A percentile compares a stretch with the other conserved stretches of the same genome.
Conservation (phyloP, 2,113 vertebrate genomes). For the Aplodontia rufa region DNA sequence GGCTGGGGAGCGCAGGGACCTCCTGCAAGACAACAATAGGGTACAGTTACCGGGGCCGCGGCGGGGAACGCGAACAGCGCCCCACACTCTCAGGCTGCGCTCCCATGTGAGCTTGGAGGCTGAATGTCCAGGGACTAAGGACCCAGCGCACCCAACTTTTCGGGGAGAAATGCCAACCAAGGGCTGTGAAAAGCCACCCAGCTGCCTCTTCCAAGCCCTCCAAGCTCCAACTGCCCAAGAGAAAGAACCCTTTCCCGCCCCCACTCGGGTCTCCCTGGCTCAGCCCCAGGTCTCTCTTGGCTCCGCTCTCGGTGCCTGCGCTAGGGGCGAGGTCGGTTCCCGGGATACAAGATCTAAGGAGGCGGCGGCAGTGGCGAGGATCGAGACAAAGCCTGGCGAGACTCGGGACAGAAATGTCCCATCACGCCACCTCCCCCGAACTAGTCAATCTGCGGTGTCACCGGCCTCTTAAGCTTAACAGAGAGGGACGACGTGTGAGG, state of each 20-base stretch:
- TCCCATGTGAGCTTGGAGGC: conserved; percentile 27
- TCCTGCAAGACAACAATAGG: conserved; percentile 64
- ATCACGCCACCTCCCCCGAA: neutral
- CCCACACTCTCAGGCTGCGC: neutral
- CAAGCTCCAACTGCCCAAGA: neutral
- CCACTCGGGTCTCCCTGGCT: neutral
- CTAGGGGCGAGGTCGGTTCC: neutral
- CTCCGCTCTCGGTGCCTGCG: neutral
- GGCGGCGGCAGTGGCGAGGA: neutral
- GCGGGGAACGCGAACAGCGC: neutral
- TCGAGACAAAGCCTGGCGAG: conserved; percentile 47
- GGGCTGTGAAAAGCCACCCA: neutral
- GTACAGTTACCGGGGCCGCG: conserved; percentile 17
- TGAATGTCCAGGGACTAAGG: neutral
- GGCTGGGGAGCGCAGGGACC: neutral
- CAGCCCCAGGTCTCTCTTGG: neutral
- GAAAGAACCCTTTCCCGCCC: neutral
- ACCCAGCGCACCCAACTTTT: conserved; percentile 20
- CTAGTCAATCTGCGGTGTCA: neutral
- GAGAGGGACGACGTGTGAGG: neutral
- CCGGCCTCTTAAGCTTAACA: neutral
- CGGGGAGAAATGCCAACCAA: neutral
- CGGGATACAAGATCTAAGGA: neutral
- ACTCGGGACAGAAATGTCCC: neutral
- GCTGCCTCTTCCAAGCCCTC: neutral